A percentile compares a stretch with the other conserved stretches of the same genome.
These are phyloP conservation scores for Urocyon cinereoargenteus DNA, from an alignment of 2,797 vertebrate species.

Conservation along the genomic window DNA sequence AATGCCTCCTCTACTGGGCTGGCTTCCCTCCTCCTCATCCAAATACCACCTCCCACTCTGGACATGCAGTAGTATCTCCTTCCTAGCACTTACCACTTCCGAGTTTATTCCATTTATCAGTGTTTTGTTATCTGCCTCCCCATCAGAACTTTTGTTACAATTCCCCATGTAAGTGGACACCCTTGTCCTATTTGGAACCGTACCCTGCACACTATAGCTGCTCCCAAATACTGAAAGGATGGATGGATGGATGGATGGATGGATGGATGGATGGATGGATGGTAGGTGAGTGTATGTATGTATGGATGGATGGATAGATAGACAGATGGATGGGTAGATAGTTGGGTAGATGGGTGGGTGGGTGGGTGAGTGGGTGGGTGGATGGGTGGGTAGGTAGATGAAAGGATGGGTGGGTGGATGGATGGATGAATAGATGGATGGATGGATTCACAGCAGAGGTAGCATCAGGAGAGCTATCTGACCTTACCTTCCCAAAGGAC, in stretches of 20 bases:
- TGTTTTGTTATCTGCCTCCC: not conserved
- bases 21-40: too few species aligned
- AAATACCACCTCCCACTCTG: not conserved
- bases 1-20: not conserved
- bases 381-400: not conserved
- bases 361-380: not conserved
- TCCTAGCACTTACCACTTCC: not conserved
- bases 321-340: not conserved
- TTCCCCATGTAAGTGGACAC: too few species aligned
- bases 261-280: not conserved
- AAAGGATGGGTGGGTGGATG: too few species aligned
- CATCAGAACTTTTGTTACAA: not conserved
- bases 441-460: not conserved
- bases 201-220: rapidly evolving
- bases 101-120: not conserved
- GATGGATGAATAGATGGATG: not conserved
- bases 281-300: not conserved
- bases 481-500: not conserved
- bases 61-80: not conserved
- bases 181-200: not conserved
- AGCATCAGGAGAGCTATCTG: not conserved
- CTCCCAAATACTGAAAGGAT: not conserved
- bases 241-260: not conserved
- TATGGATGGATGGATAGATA: not conserved
- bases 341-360: too few species aligned